phyloP scores from a whole-genome alignment of 2,888 invertebrate genomes.

The Leistus spinibarbis region DNA sequence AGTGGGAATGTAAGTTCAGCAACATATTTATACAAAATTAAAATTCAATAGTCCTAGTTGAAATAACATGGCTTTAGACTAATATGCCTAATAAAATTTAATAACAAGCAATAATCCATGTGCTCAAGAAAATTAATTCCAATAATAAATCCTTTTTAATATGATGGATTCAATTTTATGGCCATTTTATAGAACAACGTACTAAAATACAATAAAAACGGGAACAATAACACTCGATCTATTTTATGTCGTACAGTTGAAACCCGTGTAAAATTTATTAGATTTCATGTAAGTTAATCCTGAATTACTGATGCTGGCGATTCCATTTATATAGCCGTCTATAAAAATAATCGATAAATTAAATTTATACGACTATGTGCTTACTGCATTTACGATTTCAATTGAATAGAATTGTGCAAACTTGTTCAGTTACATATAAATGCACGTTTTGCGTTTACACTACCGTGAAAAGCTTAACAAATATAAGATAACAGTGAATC shows the following conservation, averaged over 20 bases:
- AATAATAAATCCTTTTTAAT: not conserved
- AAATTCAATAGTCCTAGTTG: no score
- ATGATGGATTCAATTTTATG: not conserved
- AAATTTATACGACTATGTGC: slow-evolving; percentile 20
- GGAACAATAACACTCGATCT: slow-evolving; percentile 5
- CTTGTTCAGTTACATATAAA: not conserved
- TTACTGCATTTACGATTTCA: not conserved
- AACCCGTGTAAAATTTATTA: slow-evolving; percentile 26
- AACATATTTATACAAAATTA: no score
- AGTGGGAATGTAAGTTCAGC: no score
- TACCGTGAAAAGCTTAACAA: no score
- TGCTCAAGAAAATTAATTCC: not conserved
- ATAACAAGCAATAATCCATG: not conserved
- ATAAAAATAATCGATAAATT: slow-evolving; percentile 30
- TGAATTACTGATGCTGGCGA: slow-evolving; percentile 23
- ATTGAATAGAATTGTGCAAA: not conserved
- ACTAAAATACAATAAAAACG: not conserved
- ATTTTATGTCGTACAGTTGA: slow-evolving; percentile 28
- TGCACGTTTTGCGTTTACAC: no score
- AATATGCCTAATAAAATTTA: not conserved
- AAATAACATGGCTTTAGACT: no score
- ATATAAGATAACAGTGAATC: not conserved
- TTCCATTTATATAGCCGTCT: slow-evolving; percentile 13
- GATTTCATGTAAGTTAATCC: slow-evolving; percentile 27
- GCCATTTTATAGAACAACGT: not conserved